Percentiles rank a stretch among this genome's conserved stretches.
These are phyloP conservation scores for Achlya flavicornis DNA, from an alignment of 2,888 invertebrate genomes.

Conservation along the genomic window DNA sequence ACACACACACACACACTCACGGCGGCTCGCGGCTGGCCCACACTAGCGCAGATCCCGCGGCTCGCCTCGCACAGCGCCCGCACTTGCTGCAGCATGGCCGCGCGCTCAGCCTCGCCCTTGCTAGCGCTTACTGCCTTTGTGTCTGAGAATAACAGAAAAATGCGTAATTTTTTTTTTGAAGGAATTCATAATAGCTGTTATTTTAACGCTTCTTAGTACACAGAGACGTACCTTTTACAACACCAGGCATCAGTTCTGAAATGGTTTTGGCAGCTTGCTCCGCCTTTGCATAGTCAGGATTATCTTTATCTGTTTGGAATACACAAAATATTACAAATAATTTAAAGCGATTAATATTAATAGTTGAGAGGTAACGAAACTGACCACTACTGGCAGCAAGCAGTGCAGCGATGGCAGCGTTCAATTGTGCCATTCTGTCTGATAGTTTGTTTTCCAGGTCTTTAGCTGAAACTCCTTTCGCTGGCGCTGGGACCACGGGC, in stretches of 20 bases:
- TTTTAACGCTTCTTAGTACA: not conserved
- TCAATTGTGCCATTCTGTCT: slow-evolving; percentile 35
- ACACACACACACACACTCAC: slow-evolving; percentile 19
- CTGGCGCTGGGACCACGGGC: slow-evolving; percentile 22
- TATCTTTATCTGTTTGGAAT: slow-evolving; percentile 35
- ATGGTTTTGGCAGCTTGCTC: slow-evolving; percentile 33
- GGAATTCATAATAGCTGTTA: not conserved
- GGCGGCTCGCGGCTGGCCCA: slow-evolving; percentile 30
- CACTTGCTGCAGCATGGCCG: slow-evolving; percentile 39
- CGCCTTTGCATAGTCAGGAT: slow-evolving; percentile 39
- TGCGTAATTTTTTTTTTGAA: not conserved
- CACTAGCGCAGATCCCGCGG: slow-evolving; percentile 38
- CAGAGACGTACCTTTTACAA: slow-evolving; percentile 21
- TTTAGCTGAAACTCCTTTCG: slow-evolving; percentile 23
- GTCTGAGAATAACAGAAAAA: slow-evolving; percentile 38
- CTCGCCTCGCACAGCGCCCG: slow-evolving; percentile 44
- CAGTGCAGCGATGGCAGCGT: slow-evolving; percentile 46
- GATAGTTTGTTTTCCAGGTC: slow-evolving; percentile 28
- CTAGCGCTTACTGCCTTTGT: slow-evolving; percentile 40
- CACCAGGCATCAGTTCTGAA: slow-evolving; percentile 33
- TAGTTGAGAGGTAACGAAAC: slow-evolving; percentile 3
- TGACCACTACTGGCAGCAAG: slow-evolving; percentile 36
- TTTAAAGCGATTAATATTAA: not conserved
- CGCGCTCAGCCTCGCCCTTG: slow-evolving; percentile 35
- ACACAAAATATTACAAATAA: slow-evolving; percentile 6